Conservation (phyloP, 2,888 invertebrate genomes). For the Chelonus formosanus region DNA sequence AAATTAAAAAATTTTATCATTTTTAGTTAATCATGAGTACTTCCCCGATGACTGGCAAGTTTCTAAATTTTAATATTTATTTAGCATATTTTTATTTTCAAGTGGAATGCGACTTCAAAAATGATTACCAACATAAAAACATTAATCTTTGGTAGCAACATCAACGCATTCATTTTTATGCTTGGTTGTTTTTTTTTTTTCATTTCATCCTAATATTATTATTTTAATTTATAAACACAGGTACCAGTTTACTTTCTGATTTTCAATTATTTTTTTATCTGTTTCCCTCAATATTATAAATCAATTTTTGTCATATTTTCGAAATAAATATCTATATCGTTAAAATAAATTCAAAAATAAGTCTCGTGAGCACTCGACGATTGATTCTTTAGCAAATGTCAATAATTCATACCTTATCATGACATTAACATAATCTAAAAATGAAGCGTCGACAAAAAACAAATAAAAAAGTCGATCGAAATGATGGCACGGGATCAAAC, state of each 20-base stretch:
- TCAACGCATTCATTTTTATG: slow-evolving; percentile 5
- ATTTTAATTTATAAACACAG: neutral
- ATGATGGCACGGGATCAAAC: neutral
- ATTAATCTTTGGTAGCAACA: slow-evolving; percentile 7
- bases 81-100: neutral
- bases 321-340: too few species aligned
- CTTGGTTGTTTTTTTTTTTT: neutral
- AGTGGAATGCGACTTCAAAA: neutral
- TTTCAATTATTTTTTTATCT: neutral
- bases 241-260: neutral
- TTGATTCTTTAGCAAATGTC: too few species aligned
- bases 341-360: too few species aligned
- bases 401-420: too few species aligned
- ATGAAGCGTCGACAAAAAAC: too few species aligned
- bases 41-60: neutral
- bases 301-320: too few species aligned
- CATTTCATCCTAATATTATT: neutral
- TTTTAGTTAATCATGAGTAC: too few species aligned
- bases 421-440: too few species aligned
- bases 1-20: too few species aligned
- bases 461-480: too few species aligned
- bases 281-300: neutral
- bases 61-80: neutral
- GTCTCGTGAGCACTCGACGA: too few species aligned
- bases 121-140: slow-evolving; percentile 1